Evolutionary conservation across 1,140 invertebrate species (phyloP).

Genomic region (Sitophilus oryzae): DNA sequence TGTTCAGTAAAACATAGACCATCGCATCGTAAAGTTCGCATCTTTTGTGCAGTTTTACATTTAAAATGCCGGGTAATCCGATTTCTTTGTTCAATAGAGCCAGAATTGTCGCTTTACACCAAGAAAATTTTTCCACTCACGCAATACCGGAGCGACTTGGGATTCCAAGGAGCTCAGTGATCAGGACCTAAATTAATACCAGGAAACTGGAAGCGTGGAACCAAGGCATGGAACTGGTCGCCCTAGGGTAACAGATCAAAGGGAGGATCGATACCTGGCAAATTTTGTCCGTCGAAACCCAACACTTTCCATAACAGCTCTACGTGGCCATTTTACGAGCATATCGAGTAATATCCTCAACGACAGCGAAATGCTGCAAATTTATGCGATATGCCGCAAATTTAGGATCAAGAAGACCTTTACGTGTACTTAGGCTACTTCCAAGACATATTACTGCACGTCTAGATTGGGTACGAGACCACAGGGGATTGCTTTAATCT

Average conservation of each 20-base stretch:
- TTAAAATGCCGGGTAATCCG: too few species aligned
- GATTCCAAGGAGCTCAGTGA: slow-evolving; percentile 4
- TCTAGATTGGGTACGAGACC: too few species aligned
- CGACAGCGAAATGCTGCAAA: slow-evolving; percentile 1
- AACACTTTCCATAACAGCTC: too few species aligned
- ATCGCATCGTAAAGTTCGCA: too few species aligned
- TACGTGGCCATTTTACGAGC: too few species aligned
- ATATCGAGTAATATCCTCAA: slow-evolving; percentile 8
- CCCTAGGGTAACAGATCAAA: too few species aligned
- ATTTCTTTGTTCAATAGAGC: too few species aligned
- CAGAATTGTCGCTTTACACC: too few species aligned
- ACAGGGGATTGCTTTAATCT: slow-evolving; percentile 4
- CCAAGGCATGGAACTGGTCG: background rate
- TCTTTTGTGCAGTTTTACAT: too few species aligned
- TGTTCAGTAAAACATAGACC: too few species aligned
- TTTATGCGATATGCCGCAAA: slow-evolving; percentile 1
- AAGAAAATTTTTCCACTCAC: background rate
- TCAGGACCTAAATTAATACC: slow-evolving; percentile 1
- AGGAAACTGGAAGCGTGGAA: slow-evolving; percentile 7
- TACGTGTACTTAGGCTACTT: slow-evolving; percentile 3
- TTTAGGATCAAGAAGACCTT: slow-evolving; percentile 6
- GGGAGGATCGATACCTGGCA: slow-evolving; percentile 6
- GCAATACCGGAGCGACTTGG: background rate
- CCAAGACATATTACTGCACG: slow-evolving; percentile 4
- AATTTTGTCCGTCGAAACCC: too few species aligned